Conservation (phyloP, 2,888 invertebrate species). For the Bursaphelenchus okinawaensis region DNA sequence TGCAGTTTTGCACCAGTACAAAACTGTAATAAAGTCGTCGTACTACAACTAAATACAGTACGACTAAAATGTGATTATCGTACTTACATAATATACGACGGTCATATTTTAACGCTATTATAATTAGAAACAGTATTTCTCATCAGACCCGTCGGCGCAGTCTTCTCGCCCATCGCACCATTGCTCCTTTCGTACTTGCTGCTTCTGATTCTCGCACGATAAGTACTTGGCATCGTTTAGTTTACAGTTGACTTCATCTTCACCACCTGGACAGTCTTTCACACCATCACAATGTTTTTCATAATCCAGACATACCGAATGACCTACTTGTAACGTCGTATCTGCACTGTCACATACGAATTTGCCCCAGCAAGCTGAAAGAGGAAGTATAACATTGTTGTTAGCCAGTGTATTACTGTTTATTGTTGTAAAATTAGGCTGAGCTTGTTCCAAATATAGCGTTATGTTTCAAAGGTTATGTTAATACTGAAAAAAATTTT, state of each 20-base stretch:
- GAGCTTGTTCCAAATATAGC: no score
- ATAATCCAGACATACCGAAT: conserved; percentile 44
- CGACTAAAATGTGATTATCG: no score
- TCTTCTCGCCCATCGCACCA: conserved; percentile 53
- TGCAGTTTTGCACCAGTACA: no score
- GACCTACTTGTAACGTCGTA: conserved; percentile 25
- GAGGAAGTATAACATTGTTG: no score
- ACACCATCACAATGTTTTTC: conserved; percentile 47
- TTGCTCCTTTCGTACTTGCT: conserved; percentile 45
- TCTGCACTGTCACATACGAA: conserved; percentile 45
- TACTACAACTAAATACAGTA: no score
- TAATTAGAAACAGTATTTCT: conserved; percentile 42
- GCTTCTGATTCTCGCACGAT: conserved; percentile 56
- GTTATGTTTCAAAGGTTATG: no score
- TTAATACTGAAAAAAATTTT: neutral
- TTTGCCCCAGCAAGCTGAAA: conserved; percentile 51
- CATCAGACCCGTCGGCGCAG: conserved; percentile 53
- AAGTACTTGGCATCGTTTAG: conserved; percentile 35
- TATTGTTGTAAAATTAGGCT: no score
- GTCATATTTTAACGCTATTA: no score
- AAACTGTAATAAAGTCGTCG: no score
- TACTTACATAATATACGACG: no score
- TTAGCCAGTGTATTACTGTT: no score
- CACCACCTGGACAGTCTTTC: conserved; percentile 48
- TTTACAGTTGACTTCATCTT: conserved; percentile 54